These are phyloP conservation scores for Agonopterix heracliana DNA, from an alignment of 2,888 invertebrate genomes.

Conservation along the genomic window DNA sequence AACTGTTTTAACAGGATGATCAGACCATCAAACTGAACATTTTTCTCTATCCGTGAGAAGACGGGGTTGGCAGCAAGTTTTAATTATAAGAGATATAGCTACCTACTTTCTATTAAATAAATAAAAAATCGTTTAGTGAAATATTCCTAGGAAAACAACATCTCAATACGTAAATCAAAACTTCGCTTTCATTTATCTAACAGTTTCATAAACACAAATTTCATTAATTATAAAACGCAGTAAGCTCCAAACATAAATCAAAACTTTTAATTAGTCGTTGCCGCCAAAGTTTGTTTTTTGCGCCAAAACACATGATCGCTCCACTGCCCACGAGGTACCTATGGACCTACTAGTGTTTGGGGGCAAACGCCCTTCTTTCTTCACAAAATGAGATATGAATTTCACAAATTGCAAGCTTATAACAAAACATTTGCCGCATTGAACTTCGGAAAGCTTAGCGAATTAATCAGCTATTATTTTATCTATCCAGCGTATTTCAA, in stretches of 20 bases:
- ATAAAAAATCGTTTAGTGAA: too few species aligned
- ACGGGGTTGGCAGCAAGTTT: too few species aligned
- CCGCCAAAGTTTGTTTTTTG: constrained; percentile 4
- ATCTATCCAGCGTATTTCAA: constrained; percentile 19
- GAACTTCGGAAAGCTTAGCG: constrained; percentile 22
- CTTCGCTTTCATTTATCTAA: too few species aligned
- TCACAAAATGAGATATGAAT: constrained; percentile 8
- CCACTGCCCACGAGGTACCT: too few species aligned
- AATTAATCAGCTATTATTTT: constrained; percentile 26
- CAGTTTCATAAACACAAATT: background rate
- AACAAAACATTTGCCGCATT: constrained; percentile 17
- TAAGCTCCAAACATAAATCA: constrained; percentile 5
- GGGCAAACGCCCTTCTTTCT: background rate
- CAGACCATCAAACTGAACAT: too few species aligned
- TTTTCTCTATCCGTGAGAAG: too few species aligned
- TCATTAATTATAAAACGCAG: background rate
- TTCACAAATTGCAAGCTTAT: constrained; percentile 15
- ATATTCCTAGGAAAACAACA: too few species aligned
- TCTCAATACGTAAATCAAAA: too few species aligned
- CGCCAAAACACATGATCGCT: constrained; percentile 1
- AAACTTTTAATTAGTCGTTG: constrained; percentile 9
- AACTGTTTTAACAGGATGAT: too few species aligned
- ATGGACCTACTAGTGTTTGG: background rate
- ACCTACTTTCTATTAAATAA: background rate
- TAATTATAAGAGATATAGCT: too few species aligned